Conservation (phyloP, 2,888 invertebrate genomes). For the Pandemis heparana region DNA sequence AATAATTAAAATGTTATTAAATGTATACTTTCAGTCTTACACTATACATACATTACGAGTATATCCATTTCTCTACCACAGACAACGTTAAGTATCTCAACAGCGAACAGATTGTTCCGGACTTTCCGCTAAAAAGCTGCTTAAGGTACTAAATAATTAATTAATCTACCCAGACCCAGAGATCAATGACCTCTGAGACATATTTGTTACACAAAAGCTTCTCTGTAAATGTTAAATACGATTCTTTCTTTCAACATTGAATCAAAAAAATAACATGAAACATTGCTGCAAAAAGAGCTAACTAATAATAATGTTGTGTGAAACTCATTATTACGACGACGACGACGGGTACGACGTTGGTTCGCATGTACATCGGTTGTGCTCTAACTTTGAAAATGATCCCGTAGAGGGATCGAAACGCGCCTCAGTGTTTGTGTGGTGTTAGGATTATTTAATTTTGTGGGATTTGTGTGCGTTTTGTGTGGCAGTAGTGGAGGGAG, state of each 20-base stretch:
- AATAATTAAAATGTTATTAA: no score
- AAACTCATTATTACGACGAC: no score
- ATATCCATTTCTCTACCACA: neutral
- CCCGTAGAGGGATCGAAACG: no score
- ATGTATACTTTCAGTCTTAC: no score
- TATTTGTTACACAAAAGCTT: neutral
- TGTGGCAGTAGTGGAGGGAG: no score
- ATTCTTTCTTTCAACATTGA: neutral
- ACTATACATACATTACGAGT: no score
- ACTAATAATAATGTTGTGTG: neutral
- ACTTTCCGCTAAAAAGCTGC: neutral
- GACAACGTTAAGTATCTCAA: neutral
- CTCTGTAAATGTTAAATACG: neutral
- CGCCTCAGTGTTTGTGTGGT: no score
- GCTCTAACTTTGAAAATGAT: no score
- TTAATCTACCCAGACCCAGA: neutral
- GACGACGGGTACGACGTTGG: no score
- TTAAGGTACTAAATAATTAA: neutral
- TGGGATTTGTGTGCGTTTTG: no score
- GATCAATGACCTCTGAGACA: constrained; percentile 1
- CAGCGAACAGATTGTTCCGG: neutral
- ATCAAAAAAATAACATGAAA: neutral
- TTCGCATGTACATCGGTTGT: no score
- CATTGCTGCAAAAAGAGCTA: neutral
- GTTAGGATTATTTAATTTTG: no score